Base-by-base conservation (phyloP, 2,113 vertebrate genomes). In the Gila orcuttii region DNA sequence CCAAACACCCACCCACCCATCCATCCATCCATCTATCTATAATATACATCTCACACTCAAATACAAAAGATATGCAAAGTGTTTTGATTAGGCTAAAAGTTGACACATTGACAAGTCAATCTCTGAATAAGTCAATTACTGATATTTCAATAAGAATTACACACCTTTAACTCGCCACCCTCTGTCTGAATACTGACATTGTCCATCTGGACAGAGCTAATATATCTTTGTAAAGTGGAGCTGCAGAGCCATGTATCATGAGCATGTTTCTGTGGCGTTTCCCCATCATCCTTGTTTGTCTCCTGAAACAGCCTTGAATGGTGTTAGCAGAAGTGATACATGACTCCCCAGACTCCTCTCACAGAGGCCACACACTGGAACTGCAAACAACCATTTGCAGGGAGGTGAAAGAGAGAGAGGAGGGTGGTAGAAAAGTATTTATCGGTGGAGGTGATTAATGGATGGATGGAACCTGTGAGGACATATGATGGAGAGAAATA, bases 281-380 rank as follows among this genome's bases (percentile, higher is more conserved):
- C 59, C 50, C 71, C 47, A 78, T 82, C 52, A 86, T 75, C 39
- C 39, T 71, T 74, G 31, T 75, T 81, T 80, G 66, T 64, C 77
- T 87, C 57, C 33, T 66, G 59, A 75, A 84, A 75, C n/a, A 76
- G 86, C 79, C 82, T 39, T 85, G 82, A 76, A 69, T 25, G 75
- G 62, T 74, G 83, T 66, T 81, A 85, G 68, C 39, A 33, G 62
- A 47, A n/a, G 69, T 83, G 81, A 87, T 83, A 69, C 81, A 87
- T 87, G 80, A 42, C 73, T 71, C 82, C 87, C 77, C 60, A 88
- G 52, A 77, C 50, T 87, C 89, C 89, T 86, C 85, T 83, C 73
- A 90, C 87, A 75, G 15, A 75, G 60, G 78, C 68, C 79, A 69
- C 77, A 66, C 42, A 64, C 50, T 60, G 62, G 28, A 81, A 80